A percentile compares a stretch with the other conserved stretches of the same genome.
Conservation (phyloP, 1,140 invertebrate species). For the Odontomachus brunneus region DNA sequence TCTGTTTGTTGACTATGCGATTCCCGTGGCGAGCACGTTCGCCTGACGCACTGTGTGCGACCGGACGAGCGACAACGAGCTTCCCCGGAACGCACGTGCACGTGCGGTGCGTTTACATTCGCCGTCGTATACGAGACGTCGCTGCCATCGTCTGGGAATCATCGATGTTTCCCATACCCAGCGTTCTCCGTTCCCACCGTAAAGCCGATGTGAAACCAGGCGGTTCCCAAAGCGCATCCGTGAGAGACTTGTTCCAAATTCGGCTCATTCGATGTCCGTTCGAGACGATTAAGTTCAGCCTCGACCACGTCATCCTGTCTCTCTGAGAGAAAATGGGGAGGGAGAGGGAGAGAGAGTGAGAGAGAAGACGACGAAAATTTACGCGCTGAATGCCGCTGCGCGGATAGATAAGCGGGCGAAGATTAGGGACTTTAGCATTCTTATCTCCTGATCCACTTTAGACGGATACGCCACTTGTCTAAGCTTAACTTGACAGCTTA, state of each 20-base stretch:
- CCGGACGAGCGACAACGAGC: slow-evolving; percentile 4
- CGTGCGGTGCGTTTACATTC: slow-evolving; percentile 61
- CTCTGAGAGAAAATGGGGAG: not conserved
- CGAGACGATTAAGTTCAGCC: not conserved
- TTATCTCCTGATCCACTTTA: slow-evolving; percentile 82
- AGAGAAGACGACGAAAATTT: no score
- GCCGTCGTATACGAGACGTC: slow-evolving; percentile 58
- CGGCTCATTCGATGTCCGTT: not conserved
- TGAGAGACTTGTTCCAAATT: slow-evolving; percentile 55
- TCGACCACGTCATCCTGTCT: not conserved
- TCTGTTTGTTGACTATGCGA: not conserved
- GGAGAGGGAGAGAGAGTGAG: no score
- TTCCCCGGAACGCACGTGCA: slow-evolving; percentile 24
- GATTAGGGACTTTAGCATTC: slow-evolving; percentile 64
- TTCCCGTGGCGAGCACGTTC: not conserved
- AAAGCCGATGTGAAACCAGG: slow-evolving; percentile 62
- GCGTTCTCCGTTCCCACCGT: slow-evolving; percentile 70
- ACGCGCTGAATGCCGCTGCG: no score
- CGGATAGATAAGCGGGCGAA: not conserved
- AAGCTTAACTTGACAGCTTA: slow-evolving; percentile 73
- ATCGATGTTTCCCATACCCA: slow-evolving; percentile 78
- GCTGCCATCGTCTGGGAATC: slow-evolving; percentile 74
- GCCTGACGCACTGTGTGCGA: not conserved
- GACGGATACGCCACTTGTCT: slow-evolving; percentile 81
- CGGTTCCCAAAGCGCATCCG: slow-evolving; percentile 73